Base-by-base conservation (phyloP, 2,888 invertebrate species). In the Minunthozetes semirufus region DNA sequence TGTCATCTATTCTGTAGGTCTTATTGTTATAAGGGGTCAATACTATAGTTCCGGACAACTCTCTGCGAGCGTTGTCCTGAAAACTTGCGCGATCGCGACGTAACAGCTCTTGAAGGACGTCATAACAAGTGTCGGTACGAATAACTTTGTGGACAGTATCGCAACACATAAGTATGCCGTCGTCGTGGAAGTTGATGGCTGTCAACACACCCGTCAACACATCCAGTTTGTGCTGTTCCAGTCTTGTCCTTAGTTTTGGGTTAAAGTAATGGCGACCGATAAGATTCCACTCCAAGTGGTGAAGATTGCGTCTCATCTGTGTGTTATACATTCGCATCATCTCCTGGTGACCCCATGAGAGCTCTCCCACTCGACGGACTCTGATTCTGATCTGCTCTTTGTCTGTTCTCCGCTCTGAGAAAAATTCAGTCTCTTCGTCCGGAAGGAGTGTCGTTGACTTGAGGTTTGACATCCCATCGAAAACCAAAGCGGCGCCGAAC, bases 101-200 rank as follows among this genome's bases (percentile, higher is more conserved):
- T 0, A 38, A 22, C 22, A 73, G 11, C 4, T 75, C 68, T 22
- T 42, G 56, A 19, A 79, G 70, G 2, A 15, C 53, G 11, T 78
- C 87, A 0, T 89, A 84, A 33, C 91, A 87, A 0, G 88, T 91
- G 75, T 94, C 90, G 38, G 87, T 86, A 0, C 94, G 86, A 84
- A 94, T 87, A 0, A 94, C 89, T 84, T 94, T 94, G 81, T 92
- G 91, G 0, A 89, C 85, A 0, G 94, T 88, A 81, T 94, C 94
- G 0, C 88, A 86, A 71, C 90, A 90, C 85, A 95, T 85, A 11
- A 94, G 83, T 17, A 94, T 86, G 19, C 87, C 84, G 0, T 85
- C 83, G 81, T 95, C 94, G 81, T 91, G 90, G 79, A 92, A 91
- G 0, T 92, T 87, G 53, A 94, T 92, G 0, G 91, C 89, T 0